Evolutionary conservation across 2,113 vertebrate genomes (phyloP).

Genomic region (Synchiropus splendidus): DNA sequence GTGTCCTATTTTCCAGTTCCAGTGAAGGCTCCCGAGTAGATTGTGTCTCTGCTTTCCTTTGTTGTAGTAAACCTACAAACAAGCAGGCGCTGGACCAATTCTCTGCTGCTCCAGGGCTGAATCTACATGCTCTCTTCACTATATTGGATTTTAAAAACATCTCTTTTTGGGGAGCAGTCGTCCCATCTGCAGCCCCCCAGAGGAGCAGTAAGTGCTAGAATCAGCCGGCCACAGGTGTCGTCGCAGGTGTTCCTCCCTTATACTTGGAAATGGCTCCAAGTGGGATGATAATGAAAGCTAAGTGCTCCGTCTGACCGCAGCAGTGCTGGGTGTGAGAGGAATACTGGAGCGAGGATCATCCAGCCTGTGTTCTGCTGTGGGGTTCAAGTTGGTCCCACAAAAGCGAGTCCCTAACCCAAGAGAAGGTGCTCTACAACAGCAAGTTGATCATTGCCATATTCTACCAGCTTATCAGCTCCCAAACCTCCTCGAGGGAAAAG

Average conservation of each 20-base stretch:
- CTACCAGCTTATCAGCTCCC: no score
- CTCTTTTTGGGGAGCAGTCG: conserved; percentile 16
- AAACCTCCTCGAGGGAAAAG: no score
- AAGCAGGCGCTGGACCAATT: conserved; percentile 34
- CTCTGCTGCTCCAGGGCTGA: conserved; percentile 29
- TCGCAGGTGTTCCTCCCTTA: conserved; percentile 23
- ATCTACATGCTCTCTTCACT: conserved; percentile 1
- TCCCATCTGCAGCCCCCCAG: conserved; percentile 9
- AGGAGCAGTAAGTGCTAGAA: conserved; percentile 5
- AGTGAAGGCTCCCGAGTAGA: background rate
- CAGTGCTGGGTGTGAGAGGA: conserved; percentile 11
- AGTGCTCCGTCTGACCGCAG: no score
- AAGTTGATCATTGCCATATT: no score
- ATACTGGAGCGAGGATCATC: no score
- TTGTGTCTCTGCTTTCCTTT: background rate
- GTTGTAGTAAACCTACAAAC: conserved; percentile 22
- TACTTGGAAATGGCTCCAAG: conserved; percentile 23
- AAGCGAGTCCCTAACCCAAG: no score
- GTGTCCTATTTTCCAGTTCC: conserved; percentile 5
- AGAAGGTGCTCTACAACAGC: no score
- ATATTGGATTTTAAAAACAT: no score
- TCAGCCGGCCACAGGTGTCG: conserved; percentile 24
- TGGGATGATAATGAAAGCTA: conserved; percentile 46
- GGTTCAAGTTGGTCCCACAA: no score
- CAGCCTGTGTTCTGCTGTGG: no score